Base-by-base conservation (phyloP, 2,888 invertebrate species). In the Athalia cordata region DNA sequence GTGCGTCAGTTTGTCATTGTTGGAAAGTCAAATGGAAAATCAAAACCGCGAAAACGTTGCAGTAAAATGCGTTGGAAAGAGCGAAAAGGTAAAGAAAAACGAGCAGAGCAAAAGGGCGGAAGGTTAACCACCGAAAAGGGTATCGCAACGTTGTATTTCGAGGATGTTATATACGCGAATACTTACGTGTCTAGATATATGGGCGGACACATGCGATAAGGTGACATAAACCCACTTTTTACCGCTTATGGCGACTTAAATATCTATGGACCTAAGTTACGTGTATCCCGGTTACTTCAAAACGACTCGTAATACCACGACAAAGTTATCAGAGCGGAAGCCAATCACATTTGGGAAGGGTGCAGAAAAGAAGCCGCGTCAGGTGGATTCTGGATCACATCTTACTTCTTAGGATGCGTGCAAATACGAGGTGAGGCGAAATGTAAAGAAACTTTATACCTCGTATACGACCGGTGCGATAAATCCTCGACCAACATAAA, bases 131-230 rank as follows among this genome's bases (percentile, higher is more conserved):
- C 55, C 68, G n/a, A 55, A 68, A 66, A n/a, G 66, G 8, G 49
- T 15, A 66, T 66, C 66, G 13, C 66, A 8, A 4, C 66, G 49
- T 13, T 66, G 49, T 49, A 66, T 66, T 66, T 49, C 66, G 9
- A 7, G 47, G 45, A 29, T 29, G 29, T 29, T 1, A 29, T 3
- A n/a, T 64, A 68, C 7, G 52, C 6, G 5, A 45, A 64, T 65
- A 45, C 7, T 5, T 9, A 50, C 52, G 29, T 68, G 55, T 52
- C 52, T 3, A 52, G 68, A 68, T 55, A 29, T 11, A 52, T 29
- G 43, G 52, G 52, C n/a, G 15, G 68, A 68, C 68, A 55, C 29
- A 29, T 29, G 68, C 55, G 68, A 55, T 68, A 68, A 68, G 68
- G 52, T 55, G 68, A 68, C 29, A 29, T 68, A 68, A 55, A 50